Base-by-base conservation (phyloP, 2,888 invertebrate species). In the Dolichomitus sp. region DNA sequence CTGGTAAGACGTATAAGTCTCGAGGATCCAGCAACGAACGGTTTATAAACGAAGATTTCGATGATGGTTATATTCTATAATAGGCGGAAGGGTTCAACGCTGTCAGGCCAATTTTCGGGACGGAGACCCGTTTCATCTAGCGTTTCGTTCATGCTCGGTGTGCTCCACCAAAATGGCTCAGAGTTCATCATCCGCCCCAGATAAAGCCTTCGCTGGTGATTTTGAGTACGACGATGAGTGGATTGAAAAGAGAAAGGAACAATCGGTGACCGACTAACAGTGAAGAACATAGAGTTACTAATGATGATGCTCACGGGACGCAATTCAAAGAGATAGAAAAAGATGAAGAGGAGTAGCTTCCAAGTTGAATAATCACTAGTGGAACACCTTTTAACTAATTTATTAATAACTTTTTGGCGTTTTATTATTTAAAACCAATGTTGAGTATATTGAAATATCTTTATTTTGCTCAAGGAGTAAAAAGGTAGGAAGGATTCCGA, bases 331-430 rank as follows among this genome's bases (percentile, higher is more conserved):
- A 70, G 27, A 61, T 40, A 17, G 57, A 54, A 12, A 30, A 45
- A 70, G 48, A n/a, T 57, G 78, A 19, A 72, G 59, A 65, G 19
- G 33, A 54, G 52, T 42, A 50, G 57, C 59, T 68, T 72, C 45
- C 77, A 82, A 48, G 85, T 84, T 85, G 81, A 84, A 81, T 81
- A 85, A 83, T 85, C 78, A 84, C 80, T 84, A 77, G 66, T 74
- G 63, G 45, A 30, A 33, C 17, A 37, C 11, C 19, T 50, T 30
- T 30, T 4, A 30, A 30, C 30, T 30, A 4, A 30, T 30, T 2
- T 30, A 30, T 4, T 30, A 2, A 4, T 30, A 30, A 4, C 3
- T 30, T 30, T 30, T 30, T 30, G 30, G 30, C 30, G 30, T 30
- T 30, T 30, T 4, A 30, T 4, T 2, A 4, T 30, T 30, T 30